Base-by-base conservation (phyloP, 1,140 invertebrate genomes). In the Drosophila eugracilis region DNA sequence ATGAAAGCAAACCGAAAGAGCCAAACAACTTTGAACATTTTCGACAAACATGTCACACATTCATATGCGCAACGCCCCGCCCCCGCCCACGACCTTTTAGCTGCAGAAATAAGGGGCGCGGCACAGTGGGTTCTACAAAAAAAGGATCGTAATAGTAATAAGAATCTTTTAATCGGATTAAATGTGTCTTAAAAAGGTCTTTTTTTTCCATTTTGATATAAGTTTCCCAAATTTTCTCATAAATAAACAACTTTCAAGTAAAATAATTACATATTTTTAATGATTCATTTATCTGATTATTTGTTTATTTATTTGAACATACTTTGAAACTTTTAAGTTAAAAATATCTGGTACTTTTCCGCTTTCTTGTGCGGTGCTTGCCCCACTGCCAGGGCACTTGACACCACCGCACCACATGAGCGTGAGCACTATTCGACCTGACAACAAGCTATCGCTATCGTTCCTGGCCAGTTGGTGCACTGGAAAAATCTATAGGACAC, bases 11-110 rank as follows among this genome's bases (percentile, higher is more conserved):
- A 49, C 44, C 36, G 32, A 37, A 49, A 59, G 60, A 69, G 57
- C 57, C 67, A 80, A 86, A 86, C 81, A 86, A 81, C 77, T 86
- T 84, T 85, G 71, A 84, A 66, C 77, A 85, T 86, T 76, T 85
- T 86, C 81, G 81, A 88, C 83, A 86, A 86, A 88, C 83, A 86
- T 86, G 81, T 86, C 81, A 88, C 81, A 86, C 53, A 81, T 76
- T 84, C 73, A 74, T 74, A 86, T 86, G 72, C 52, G 42, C 79
- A 78, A 65, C 67, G 55, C 49, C 49, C 39, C 42, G 41, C 34
- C 55, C 26, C 36, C 30, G 15, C 55, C 49, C 41, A n/a, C n/a
- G n/a, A n/a, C n/a, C n/a, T n/a, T 6, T 14, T n/a, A 6, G 28
- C 9, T 7, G 15, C 4, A 10, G 5, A 22, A 15, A 21, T 21